Percentiles rank a stretch among this genome's conserved stretches.
phyloP scores from a whole-genome alignment of 2,113 vertebrate genomes.

The Campylomormyrus tamandua region DNA sequence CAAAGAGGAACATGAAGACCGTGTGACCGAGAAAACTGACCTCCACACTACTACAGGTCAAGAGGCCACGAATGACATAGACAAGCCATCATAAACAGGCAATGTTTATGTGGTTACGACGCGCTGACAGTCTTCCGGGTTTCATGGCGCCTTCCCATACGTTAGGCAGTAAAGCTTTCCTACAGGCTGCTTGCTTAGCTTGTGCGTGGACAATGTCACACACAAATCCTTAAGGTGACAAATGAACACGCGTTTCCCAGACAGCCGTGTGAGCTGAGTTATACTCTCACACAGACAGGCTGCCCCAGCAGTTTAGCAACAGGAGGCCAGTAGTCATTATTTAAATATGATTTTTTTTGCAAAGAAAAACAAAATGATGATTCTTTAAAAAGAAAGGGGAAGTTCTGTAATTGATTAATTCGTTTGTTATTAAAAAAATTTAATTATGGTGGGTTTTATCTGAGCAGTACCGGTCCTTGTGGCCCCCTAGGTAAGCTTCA shows the following conservation, averaged over 20 bases:
- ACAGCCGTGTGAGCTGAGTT: background rate
- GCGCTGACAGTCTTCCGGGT: background rate
- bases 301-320: background rate
- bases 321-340: background rate
- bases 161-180: background rate
- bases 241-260: background rate
- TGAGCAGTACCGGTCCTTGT: background rate
- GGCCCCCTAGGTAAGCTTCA: background rate
- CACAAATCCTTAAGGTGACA: background rate
- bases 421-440: background rate
- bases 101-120: background rate
- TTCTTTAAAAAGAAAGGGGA: background rate
- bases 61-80: background rate
- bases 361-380: background rate
- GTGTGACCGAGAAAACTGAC: background rate
- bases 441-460: background rate
- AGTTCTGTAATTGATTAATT: background rate
- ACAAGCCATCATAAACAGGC: background rate
- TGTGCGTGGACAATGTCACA: background rate
- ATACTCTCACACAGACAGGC: background rate
- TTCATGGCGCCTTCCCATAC: background rate
- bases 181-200: background rate
- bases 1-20: background rate
- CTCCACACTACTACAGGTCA: background rate
- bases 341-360: background rate